phyloP scores from a whole-genome alignment of 2,113 vertebrate species.

The Gasterosteus aculeatus region DNA sequence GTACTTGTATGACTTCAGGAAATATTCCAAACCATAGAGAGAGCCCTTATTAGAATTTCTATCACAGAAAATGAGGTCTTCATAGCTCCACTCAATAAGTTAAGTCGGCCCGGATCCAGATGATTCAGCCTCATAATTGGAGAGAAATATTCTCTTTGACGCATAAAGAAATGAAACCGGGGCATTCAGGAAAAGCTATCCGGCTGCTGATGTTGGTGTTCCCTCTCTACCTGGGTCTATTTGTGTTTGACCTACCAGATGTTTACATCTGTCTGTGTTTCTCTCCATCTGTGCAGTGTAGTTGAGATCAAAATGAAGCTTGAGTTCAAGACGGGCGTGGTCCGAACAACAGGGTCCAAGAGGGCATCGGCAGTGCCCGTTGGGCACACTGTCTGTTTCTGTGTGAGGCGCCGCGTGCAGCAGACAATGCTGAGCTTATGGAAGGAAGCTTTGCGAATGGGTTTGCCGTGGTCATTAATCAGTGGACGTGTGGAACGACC shows the following conservation, averaged over 20 bases:
- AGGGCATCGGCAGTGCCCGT: background rate
- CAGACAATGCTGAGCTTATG: background rate
- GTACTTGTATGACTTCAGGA: background rate
- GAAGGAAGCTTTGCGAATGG: background rate
- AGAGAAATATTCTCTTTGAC: background rate
- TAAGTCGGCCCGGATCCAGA: background rate
- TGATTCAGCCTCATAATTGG: background rate
- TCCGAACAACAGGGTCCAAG: background rate
- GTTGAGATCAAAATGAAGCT: background rate
- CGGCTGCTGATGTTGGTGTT: background rate
- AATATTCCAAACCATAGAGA: background rate
- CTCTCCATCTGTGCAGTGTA: background rate
- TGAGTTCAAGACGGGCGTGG: too few relatives aligned
- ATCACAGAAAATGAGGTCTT: conserved; percentile 5
- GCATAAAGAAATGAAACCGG: background rate
- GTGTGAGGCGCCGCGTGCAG: background rate
- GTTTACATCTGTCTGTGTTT: background rate
- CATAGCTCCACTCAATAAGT: background rate
- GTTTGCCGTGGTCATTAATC: conserved; percentile 12
- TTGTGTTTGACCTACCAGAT: background rate
- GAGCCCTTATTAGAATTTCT: too few relatives aligned
- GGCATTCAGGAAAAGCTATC: background rate
- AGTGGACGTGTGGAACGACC: background rate
- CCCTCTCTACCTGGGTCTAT: background rate
- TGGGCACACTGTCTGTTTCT: background rate